These are phyloP conservation scores for Drosophila nannoptera DNA, from an alignment of 1,140 invertebrate species.

Conservation along the genomic window DNA sequence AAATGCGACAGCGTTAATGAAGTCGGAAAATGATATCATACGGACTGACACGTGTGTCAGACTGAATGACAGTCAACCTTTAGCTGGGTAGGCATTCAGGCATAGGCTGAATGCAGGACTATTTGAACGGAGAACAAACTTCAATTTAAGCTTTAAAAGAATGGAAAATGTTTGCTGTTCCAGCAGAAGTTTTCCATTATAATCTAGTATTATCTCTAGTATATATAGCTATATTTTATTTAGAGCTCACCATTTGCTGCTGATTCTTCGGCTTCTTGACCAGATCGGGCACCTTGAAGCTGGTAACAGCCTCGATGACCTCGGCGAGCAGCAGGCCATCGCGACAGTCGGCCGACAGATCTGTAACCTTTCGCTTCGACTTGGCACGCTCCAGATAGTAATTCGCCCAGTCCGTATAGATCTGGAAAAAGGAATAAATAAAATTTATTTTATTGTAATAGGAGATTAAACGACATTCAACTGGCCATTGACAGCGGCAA, in stretches of 20 bases:
- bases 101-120: too few relatives aligned
- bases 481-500: conserved; percentile 59
- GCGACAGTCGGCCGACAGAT: conserved; percentile 92
- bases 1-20: neutral
- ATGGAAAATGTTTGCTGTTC: too few relatives aligned
- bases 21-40: conserved; percentile 10
- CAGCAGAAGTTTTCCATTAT: too few relatives aligned
- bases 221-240: too few relatives aligned
- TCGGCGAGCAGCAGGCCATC: conserved; percentile 95
- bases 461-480: conserved; percentile 27
- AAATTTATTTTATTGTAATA: conserved; percentile 12
- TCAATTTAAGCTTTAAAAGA: too few relatives aligned
- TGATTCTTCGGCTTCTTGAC: conserved; percentile 92
- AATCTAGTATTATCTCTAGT: too few relatives aligned
- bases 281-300: conserved; percentile 92
- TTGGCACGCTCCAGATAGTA: conserved; percentile 95
- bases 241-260: conserved; percentile 92
- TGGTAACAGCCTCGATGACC: conserved; percentile 95
- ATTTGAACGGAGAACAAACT: too few relatives aligned
- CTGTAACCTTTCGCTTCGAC: conserved; percentile 89
- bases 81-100: neutral
- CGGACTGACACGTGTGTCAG: neutral
- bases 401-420: conserved; percentile 98
- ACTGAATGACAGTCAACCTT: neutral
- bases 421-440: conserved; percentile 82